Evolutionary conservation across 2,888 invertebrate genomes (phyloP).

Genomic region (Protonemura montana): DNA sequence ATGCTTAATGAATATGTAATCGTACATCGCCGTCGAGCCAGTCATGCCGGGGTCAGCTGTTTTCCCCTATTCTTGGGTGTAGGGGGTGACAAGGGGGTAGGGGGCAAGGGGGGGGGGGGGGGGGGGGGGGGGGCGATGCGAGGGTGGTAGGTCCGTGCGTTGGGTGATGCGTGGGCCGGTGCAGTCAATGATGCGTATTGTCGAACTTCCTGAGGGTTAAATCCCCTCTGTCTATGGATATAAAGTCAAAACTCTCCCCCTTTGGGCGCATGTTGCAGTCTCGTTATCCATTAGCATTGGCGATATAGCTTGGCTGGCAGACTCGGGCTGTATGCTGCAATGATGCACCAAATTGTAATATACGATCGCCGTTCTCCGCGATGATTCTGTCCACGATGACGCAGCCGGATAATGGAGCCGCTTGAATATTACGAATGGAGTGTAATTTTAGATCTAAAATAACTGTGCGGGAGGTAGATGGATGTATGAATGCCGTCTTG

Average conservation of each 20-base stretch:
- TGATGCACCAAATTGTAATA: neutral
- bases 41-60: slow-evolving; percentile 32
- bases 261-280: slow-evolving; percentile 8
- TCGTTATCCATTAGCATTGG: neutral
- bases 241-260: slow-evolving; percentile 35
- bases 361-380: neutral
- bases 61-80: slow-evolving; percentile 18
- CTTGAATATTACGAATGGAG: neutral
- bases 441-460: neutral
- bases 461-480: neutral
- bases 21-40: neutral
- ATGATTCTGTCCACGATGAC: neutral
- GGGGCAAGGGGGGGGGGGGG: neutral
- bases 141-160: neutral
- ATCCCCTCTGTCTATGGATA: slow-evolving; percentile 20
- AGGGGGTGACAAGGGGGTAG: neutral
- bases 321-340: neutral
- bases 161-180: slow-evolving; percentile 13
- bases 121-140: slow-evolving; percentile 7
- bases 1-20: slow-evolving; percentile 39
- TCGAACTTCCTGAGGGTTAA: slow-evolving; percentile 40
- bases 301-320: neutral
- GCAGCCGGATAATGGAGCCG: neutral
- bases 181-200: slow-evolving; percentile 39
- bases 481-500: neutral